A percentile compares a stretch with the other conserved stretches of the same genome.
Conservation (phyloP, 1,140 invertebrate species). For the Heterodera schachtii region DNA sequence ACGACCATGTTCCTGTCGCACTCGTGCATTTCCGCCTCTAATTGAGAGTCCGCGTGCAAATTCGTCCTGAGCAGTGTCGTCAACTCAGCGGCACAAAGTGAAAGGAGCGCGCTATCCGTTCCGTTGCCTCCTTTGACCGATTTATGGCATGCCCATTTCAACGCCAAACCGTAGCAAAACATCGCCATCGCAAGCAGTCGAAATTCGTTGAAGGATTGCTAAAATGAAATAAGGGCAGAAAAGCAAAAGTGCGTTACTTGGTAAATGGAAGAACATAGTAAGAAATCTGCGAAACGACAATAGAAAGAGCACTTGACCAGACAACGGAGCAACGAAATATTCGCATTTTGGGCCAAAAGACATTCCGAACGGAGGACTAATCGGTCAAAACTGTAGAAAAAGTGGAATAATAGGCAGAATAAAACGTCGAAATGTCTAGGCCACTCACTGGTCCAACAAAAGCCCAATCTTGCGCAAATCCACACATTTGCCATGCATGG, state of each 20-base stretch:
- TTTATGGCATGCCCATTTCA: neutral
- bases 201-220: neutral
- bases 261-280: neutral
- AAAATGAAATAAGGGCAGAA: neutral
- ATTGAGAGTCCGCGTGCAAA: neutral
- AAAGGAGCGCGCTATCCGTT: neutral
- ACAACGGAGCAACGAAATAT: neutral
- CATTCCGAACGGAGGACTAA: neutral
- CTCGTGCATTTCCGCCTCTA: neutral
- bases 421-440: neutral
- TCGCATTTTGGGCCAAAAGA: neutral
- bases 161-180: neutral
- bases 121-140: neutral
- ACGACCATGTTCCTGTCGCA: neutral
- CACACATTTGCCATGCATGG: neutral
- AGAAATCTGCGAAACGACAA: neutral
- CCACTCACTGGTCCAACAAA: slow-evolving; percentile 8
- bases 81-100: neutral
- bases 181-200: neutral
- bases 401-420: neutral
- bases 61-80: neutral
- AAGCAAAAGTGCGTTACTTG: neutral
- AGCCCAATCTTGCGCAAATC: neutral
- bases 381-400: neutral
- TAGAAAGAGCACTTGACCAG: slow-evolving; percentile 6